Base-by-base conservation (phyloP, 92 coral and sea anemone genomes). In the Hydrozoanthus gracilis region DNA sequence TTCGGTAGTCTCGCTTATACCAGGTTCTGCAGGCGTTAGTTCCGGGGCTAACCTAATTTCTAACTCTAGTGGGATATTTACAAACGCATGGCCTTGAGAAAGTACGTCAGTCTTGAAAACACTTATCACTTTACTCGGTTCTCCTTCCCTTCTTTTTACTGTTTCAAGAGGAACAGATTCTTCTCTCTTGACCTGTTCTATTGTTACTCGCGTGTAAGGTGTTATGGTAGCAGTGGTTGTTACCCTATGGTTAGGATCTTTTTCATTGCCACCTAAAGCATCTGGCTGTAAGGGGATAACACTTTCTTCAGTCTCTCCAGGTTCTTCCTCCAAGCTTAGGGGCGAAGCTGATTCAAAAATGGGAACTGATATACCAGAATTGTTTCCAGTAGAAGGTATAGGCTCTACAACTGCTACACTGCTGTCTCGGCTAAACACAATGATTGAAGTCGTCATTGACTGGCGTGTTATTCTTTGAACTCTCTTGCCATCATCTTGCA, bases 181-280 rank as follows among this genome's bases (percentile, higher is more conserved):
- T 5, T 87, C 86, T 9, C 79, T 84, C 46, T 78, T 82, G 10
- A 77, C 7, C 20, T 62, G 72, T 9, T 58, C 58, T 8, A 84
- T 50, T 18, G 89, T 86, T 79, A 82, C 17, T 69, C 82, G 71
- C 48, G 83, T 68, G 44, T 69, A 45, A 66, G 90, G 86, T 66
- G 50, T 83, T 56, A 76, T 45, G 14, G 39, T 74, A 12, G 71
- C 52, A 60, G 82, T 76, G 4, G 85, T 80, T 20, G 44, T 65
- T 47, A 80, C 73, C 61, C 73, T 20, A 54, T 61, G 49, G 45
- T 56, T 35, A 6, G 60, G 16, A 15, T 14, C 35, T 16, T 16
- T 47, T 13, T 35, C 65, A 77, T 67, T 61, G 17, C 79, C 39
- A 27, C 35, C 79, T 10, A 8, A 3, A 3, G 83, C 83, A 55